phyloP scores from a whole-genome alignment of 1,140 invertebrate genomes.

The Acromyrmex heyeri region DNA sequence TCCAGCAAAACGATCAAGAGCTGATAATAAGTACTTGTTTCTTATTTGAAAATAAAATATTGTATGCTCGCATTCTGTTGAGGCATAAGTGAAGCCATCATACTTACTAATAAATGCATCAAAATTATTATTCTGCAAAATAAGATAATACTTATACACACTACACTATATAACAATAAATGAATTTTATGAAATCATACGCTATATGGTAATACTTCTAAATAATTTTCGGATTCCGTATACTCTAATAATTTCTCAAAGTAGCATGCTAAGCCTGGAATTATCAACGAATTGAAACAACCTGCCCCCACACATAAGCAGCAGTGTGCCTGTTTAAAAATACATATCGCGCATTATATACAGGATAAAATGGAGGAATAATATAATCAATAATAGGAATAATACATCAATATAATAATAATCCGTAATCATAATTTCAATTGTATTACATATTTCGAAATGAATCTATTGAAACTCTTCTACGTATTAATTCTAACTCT shows the following conservation, averaged over 20 bases:
- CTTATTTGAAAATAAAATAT: conserved; percentile 96
- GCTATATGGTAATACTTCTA: conserved; percentile 83
- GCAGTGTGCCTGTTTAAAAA: conserved; percentile 89
- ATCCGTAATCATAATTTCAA: neutral
- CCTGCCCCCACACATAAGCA: conserved; percentile 91
- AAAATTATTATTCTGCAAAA: conserved; percentile 91
- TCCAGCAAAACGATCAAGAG: conserved; percentile 95
- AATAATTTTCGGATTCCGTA: conserved; percentile 94
- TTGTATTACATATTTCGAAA: no score
- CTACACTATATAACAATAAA: neutral
- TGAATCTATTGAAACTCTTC: no score
- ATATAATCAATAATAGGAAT: no score
- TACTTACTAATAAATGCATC: conserved; percentile 93
- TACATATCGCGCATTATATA: no score
- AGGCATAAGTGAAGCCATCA: conserved; percentile 94
- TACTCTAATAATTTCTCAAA: conserved; percentile 89
- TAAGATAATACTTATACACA: neutral
- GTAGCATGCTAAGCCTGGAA: conserved; percentile 97
- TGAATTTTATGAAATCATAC: neutral
- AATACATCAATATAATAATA: neutral
- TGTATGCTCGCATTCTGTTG: conserved; percentile 94
- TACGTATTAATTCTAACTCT: no score
- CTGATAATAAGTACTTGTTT: conserved; percentile 91
- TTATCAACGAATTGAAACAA: conserved; percentile 90
- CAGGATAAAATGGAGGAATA: neutral